phyloP scores from a whole-genome alignment of 2,797 vertebrate genomes.

The Sebastes alutus region DNA sequence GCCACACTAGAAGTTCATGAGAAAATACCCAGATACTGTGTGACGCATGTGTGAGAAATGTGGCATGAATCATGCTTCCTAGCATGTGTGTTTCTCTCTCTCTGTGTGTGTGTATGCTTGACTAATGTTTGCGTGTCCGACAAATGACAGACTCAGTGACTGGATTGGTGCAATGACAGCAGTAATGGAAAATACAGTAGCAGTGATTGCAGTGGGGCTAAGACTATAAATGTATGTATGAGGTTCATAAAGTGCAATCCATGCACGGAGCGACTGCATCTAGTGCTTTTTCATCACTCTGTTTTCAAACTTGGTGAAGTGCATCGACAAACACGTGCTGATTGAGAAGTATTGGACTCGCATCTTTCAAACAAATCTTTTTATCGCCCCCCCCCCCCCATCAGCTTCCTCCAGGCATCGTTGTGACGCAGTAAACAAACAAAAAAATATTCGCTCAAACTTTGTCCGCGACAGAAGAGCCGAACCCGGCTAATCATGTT shows the following conservation, averaged over 20 bases:
- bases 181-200: slow-evolving; percentile 45
- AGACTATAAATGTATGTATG: slow-evolving; percentile 45
- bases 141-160: slow-evolving; percentile 37
- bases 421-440: slow-evolving; percentile 41
- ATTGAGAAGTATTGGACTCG: slow-evolving; percentile 64
- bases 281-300: slow-evolving; percentile 54
- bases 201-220: slow-evolving; percentile 23
- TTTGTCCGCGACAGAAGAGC: slow-evolving; percentile 33
- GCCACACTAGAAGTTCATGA: not conserved
- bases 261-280: slow-evolving; percentile 23
- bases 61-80: not conserved
- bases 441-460: slow-evolving; percentile 42
- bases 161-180: slow-evolving; percentile 42
- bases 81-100: not conserved
- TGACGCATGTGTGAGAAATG: not conserved
- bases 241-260: slow-evolving; percentile 56
- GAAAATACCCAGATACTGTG: not conserved
- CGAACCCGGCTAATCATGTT: slow-evolving; percentile 63
- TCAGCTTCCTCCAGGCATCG: slow-evolving; percentile 28
- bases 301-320: slow-evolving; percentile 56
- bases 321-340: slow-evolving; percentile 55
- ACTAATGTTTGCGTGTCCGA: slow-evolving; percentile 16
- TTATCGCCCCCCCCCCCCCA: not conserved
- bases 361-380: slow-evolving; percentile 62
- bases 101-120: not conserved